These are phyloP conservation scores for Dryobotodes eremita DNA, from an alignment of 2,888 invertebrate genomes.

Conservation along the genomic window DNA sequence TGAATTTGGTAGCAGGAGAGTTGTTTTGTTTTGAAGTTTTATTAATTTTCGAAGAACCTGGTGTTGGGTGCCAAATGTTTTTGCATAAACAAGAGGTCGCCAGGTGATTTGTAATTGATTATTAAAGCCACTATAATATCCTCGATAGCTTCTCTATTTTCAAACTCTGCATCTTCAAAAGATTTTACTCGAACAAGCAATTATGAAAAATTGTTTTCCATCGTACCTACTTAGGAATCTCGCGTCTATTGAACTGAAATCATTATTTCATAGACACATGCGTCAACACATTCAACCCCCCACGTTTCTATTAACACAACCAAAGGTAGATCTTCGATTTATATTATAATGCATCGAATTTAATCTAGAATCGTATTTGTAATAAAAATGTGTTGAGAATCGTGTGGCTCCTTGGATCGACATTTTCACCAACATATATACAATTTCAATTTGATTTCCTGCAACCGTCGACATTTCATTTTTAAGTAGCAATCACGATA, in stretches of 20 bases:
- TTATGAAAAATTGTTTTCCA: background rate
- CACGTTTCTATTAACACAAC: constrained; percentile 14
- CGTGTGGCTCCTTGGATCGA: constrained; percentile 72
- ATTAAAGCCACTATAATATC: background rate
- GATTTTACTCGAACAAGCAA: background rate
- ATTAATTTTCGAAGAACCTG: background rate
- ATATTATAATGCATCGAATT: constrained; percentile 60
- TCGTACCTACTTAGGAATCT: too few relatives aligned
- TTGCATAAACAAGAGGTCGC: too few relatives aligned
- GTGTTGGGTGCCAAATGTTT: background rate
- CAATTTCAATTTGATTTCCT: constrained; percentile 86
- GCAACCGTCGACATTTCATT: constrained; percentile 79
- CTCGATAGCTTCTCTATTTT: background rate
- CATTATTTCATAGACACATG: background rate
- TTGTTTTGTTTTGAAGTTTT: background rate
- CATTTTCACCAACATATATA: constrained; percentile 81
- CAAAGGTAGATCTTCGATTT: constrained; percentile 42
- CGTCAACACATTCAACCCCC: background rate
- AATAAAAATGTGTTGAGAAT: constrained; percentile 65
- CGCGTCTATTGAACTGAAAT: background rate
- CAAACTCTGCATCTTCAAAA: background rate
- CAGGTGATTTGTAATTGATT: too few relatives aligned
- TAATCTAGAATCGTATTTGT: constrained; percentile 65
- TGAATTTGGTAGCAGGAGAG: background rate
- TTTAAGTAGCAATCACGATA: constrained; percentile 87